Evolutionary conservation across 2,888 invertebrate species (phyloP).

Genomic region (Chrysodeixis includens): DNA sequence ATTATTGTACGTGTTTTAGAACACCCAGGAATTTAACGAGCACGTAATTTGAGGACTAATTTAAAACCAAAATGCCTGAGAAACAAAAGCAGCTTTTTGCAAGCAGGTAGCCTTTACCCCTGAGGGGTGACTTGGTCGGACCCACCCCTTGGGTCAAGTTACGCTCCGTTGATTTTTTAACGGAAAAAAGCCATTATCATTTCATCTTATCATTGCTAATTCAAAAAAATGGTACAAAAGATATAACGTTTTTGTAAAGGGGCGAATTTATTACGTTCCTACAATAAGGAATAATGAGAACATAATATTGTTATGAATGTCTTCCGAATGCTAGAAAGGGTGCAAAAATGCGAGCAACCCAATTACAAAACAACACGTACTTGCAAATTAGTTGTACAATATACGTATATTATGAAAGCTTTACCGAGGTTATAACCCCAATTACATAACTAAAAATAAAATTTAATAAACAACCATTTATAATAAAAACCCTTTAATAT

Average conservation of each 20-base stretch:
- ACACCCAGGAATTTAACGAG: not conserved
- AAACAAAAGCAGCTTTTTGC: slow-evolving; percentile 42
- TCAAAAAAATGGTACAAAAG: slow-evolving; percentile 51
- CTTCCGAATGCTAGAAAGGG: not conserved
- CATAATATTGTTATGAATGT: not conserved
- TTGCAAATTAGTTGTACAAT: not conserved
- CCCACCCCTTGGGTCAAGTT: slow-evolving; percentile 50
- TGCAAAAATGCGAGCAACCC: not conserved
- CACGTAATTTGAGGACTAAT: slow-evolving; percentile 8
- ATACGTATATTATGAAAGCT: not conserved
- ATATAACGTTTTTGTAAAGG: slow-evolving; percentile 30
- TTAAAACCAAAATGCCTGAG: slow-evolving; percentile 31
- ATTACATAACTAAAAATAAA: not conserved
- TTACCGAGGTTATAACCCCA: not conserved
- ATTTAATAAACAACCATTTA: not conserved
- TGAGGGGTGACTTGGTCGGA: slow-evolving; percentile 42
- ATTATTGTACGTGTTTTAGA: not conserved
- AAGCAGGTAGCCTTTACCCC: slow-evolving; percentile 33
- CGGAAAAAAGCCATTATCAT: slow-evolving; percentile 53
- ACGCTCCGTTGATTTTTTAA: slow-evolving; percentile 56
- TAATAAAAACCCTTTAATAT: slow-evolving; percentile 11
- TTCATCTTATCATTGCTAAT: slow-evolving; percentile 55
- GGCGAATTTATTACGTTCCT: slow-evolving; percentile 29
- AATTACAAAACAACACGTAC: not conserved
- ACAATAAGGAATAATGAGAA: slow-evolving; percentile 10